Percentiles rank a stretch among this genome's conserved stretches.
Evolutionary conservation across 37 sponge, comb jelly and placozoan genomes (phyloP).

Genomic region (Haliclona indistincta): DNA sequence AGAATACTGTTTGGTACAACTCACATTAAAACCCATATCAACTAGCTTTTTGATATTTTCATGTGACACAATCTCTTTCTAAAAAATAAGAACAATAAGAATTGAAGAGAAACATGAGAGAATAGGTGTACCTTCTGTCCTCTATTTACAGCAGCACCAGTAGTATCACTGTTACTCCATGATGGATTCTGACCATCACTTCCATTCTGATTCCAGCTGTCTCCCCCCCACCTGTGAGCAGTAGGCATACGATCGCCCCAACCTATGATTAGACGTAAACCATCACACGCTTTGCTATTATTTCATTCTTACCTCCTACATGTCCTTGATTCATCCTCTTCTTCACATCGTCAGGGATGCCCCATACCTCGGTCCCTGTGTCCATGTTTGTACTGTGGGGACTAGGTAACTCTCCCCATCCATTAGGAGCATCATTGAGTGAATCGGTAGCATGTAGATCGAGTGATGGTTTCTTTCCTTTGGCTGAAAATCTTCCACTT

Average conservation of each 20-base stretch:
- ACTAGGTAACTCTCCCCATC: constrained; percentile 82
- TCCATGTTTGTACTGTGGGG: constrained; percentile 53
- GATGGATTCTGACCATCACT: neutral
- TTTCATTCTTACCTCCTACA: neutral
- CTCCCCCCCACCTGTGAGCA: constrained; percentile 1
- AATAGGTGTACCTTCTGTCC: no score
- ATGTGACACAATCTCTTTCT: no score
- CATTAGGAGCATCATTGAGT: constrained; percentile 61
- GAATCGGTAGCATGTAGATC: constrained; percentile 49
- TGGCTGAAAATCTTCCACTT: neutral
- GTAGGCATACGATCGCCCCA: no score
- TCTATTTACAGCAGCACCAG: no score
- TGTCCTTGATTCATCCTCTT: neutral
- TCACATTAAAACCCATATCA: constrained; percentile 60
- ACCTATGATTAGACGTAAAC: no score
- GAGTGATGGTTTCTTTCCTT: constrained; percentile 9
- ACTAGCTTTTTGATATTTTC: constrained; percentile 29
- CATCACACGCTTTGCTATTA: no score
- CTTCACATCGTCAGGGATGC: constrained; percentile 45
- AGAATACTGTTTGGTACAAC: neutral
- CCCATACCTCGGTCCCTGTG: constrained; percentile 78
- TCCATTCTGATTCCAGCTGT: neutral
- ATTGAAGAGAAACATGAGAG: no score
- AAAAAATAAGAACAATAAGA: no score
- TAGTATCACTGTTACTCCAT: neutral